These are phyloP conservation scores for Clangula hyemalis DNA, from an alignment of 2,797 vertebrate species.

Conservation along the genomic window DNA sequence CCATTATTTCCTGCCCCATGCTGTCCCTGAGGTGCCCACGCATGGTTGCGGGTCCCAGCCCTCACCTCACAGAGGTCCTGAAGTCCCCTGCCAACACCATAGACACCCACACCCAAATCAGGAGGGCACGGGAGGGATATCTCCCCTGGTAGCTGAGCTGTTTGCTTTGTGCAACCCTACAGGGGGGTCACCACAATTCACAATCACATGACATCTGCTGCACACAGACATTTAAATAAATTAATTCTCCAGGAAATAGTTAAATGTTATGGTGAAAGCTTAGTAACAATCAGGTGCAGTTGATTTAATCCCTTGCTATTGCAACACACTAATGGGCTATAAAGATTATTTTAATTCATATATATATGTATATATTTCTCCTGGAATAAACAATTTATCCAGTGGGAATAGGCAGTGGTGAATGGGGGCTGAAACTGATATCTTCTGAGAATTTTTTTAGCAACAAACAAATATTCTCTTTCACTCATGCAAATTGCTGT, in stretches of 20 bases:
- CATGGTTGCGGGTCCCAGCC: no score
- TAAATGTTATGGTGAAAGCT: not conserved
- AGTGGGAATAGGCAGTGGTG: not conserved
- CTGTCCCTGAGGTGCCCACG: no score
- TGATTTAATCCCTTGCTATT: conserved; percentile 18
- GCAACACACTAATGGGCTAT: conserved; percentile 2
- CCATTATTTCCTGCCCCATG: not conserved
- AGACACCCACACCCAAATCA: no score
- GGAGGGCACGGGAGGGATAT: no score
- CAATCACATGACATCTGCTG: not conserved
- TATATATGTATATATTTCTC: not conserved
- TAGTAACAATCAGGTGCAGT: conserved; percentile 7
- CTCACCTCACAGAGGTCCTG: no score
- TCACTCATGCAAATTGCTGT: not conserved
- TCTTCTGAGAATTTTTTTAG: not conserved
- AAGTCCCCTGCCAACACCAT: no score
- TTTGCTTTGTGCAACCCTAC: not conserved
- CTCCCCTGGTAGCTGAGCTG: not conserved
- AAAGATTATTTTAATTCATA: conserved; percentile 45
- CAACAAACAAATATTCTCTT: not conserved
- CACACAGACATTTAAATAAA: conserved; percentile 12
- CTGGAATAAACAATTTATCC: not conserved
- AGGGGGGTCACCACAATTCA: not conserved
- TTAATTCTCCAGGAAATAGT: conserved; percentile 29
- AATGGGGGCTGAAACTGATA: not conserved